phyloP scores from a whole-genome alignment of 1,140 invertebrate species.

The Ceratosolen fusciceps region DNA sequence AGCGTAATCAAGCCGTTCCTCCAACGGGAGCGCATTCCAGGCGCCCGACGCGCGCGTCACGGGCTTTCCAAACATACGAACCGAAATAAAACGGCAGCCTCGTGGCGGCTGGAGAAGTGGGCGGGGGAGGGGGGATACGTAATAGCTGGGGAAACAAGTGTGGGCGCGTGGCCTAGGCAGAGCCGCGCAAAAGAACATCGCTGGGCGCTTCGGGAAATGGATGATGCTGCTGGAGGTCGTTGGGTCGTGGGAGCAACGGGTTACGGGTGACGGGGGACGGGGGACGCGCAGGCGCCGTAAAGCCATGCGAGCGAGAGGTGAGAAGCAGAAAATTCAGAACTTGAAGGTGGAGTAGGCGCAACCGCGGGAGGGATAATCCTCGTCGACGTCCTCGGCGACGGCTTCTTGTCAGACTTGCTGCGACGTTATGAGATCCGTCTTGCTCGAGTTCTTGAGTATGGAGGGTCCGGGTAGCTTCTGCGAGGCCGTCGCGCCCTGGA shows the following conservation, averaged over 20 bases:
- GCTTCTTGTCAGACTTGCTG: slow-evolving; percentile 65
- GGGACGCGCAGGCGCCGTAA: neutral
- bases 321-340: neutral
- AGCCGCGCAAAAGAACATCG: neutral
- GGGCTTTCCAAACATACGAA: neutral
- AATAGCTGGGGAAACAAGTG: neutral
- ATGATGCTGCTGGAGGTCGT: neutral
- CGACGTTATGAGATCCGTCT: slow-evolving; percentile 67
- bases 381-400: neutral
- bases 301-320: neutral
- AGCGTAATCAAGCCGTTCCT: neutral
- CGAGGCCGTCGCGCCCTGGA: slow-evolving; percentile 55
- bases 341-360: slow-evolving; percentile 2
- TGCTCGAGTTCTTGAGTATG: slow-evolving; percentile 72
- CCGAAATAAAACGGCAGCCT: neutral
- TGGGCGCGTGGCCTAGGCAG: neutral
- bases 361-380: neutral
- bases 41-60: neutral
- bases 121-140: too few relatives aligned
- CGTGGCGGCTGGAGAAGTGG: too few relatives aligned
- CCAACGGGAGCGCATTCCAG: neutral
- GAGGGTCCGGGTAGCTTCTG: slow-evolving; percentile 72
- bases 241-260: neutral
- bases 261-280: neutral
- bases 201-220: neutral